Percentiles rank a stretch among this genome's conserved stretches.
Evolutionary conservation across 64 coral and sea anemone genomes (phyloP).

Genomic region (Platygyra sinensis): DNA sequence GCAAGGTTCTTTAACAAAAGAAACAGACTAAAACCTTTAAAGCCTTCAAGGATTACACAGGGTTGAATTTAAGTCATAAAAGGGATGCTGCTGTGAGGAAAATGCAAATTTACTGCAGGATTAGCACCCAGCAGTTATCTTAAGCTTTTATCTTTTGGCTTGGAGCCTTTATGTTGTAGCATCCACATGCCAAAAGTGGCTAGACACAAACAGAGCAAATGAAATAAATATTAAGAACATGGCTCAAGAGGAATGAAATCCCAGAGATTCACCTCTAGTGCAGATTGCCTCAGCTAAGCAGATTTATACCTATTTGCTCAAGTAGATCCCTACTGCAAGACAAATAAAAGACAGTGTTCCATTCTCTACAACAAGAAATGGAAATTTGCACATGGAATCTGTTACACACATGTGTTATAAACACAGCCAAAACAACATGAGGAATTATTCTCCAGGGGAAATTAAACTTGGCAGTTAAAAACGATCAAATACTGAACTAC

Average conservation of each 20-base stretch:
- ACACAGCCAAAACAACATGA: constrained; percentile 6
- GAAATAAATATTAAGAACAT: neutral
- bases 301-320: constrained; percentile 24
- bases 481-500: constrained; percentile 2
- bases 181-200: neutral
- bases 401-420: neutral
- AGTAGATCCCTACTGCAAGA: neutral
- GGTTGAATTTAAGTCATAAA: neutral
- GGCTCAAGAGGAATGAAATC: neutral
- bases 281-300: constrained; percentile 14
- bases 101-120: neutral
- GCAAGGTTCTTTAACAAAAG: neutral
- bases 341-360: neutral
- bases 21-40: neutral
- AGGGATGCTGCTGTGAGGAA: neutral
- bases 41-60: neutral
- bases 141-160: neutral
- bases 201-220: neutral
- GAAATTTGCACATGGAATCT: neutral
- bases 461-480: no score
- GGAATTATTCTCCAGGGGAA: neutral
- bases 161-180: neutral
- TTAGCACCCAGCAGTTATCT: constrained; percentile 1
- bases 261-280: neutral
- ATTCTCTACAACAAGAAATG: neutral